These are phyloP conservation scores for Scaptomyza graminum DNA, from an alignment of 1,140 invertebrate genomes.

Conservation along the genomic window DNA sequence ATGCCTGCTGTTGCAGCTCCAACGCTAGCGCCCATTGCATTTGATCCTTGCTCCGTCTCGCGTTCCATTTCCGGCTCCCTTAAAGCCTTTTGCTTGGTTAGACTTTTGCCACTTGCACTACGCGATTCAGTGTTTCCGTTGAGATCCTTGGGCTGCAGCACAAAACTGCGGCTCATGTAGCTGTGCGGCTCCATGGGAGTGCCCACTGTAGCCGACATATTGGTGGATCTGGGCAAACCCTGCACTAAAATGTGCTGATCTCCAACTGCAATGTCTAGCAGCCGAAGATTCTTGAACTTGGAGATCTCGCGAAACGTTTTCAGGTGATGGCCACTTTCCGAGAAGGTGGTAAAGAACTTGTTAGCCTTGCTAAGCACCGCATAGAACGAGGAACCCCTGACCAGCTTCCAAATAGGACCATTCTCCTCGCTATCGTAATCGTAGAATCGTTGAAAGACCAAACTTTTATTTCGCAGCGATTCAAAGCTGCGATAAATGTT, in stretches of 20 bases:
- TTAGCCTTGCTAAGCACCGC: slow-evolving; percentile 79
- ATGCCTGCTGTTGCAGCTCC: slow-evolving; percentile 31
- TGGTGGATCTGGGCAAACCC: slow-evolving; percentile 71
- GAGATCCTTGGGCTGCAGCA: slow-evolving; percentile 50
- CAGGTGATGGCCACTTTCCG: slow-evolving; percentile 81
- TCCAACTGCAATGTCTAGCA: slow-evolving; percentile 78
- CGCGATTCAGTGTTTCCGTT: slow-evolving; percentile 49
- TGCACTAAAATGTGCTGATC: slow-evolving; percentile 81
- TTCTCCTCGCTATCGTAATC: slow-evolving; percentile 83
- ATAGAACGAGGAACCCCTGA: slow-evolving; percentile 78
- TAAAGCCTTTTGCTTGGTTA: slow-evolving; percentile 54
- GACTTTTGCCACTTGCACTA: slow-evolving; percentile 51
- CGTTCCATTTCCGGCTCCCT: slow-evolving; percentile 43
- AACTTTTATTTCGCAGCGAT: slow-evolving; percentile 73
- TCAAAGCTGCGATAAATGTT: slow-evolving; percentile 80
- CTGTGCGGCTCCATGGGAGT: slow-evolving; percentile 53
- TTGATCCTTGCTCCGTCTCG: slow-evolving; percentile 30
- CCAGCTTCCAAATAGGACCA: slow-evolving; percentile 81
- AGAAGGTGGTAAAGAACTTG: slow-evolving; percentile 82
- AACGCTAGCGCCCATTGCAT: slow-evolving; percentile 29
- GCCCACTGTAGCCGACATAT: slow-evolving; percentile 51
- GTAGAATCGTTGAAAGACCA: slow-evolving; percentile 81
- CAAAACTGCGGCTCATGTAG: slow-evolving; percentile 63
- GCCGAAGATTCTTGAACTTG: slow-evolving; percentile 77
- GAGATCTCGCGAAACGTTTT: slow-evolving; percentile 83